Percentiles rank a stretch among this genome's conserved stretches.
Evolutionary conservation across 1,140 invertebrate genomes (phyloP).

Genomic region (Melipona quadrifasciata): DNA sequence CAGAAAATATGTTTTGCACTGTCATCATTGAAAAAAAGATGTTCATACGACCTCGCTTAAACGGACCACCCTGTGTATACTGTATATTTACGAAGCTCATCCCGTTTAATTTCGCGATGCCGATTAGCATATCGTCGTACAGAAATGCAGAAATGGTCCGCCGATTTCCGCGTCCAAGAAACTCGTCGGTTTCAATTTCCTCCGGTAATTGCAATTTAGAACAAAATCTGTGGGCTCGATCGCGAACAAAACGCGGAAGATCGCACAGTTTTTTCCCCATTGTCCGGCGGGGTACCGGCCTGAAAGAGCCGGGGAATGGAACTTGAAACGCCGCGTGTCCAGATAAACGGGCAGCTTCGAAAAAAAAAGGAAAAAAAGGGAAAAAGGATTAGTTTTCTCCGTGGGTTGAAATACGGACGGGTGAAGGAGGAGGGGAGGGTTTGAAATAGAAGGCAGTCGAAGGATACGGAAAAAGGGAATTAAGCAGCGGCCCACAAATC

Average conservation of each 20-base stretch:
- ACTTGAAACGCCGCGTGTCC: slow-evolving; percentile 18
- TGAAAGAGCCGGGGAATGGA: slow-evolving; percentile 15
- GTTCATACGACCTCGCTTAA: no score
- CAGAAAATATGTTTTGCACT: no score
- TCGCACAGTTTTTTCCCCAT: slow-evolving; percentile 9
- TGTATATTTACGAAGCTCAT: not conserved
- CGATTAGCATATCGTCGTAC: not conserved
- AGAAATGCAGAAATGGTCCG: not conserved
- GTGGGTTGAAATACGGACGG: not conserved
- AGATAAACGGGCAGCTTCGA: slow-evolving; percentile 37
- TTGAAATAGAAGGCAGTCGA: slow-evolving; percentile 17
- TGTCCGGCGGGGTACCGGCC: not conserved
- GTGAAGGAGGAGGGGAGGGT: not conserved
- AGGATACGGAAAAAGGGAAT: slow-evolving; percentile 59
- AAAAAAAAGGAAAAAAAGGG: not conserved
- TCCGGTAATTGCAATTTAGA: slow-evolving; percentile 25
- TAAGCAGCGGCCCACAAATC: slow-evolving; percentile 57
- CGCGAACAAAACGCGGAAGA: slow-evolving; percentile 32
- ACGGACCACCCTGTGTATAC: not conserved
- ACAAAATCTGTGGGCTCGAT: slow-evolving; percentile 12
- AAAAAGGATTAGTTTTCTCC: slow-evolving; percentile 41
- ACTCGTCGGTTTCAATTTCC: slow-evolving; percentile 12
- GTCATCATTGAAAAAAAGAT: no score
- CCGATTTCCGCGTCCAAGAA: not conserved
- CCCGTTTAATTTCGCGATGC: not conserved